These are phyloP conservation scores for Microtus oregoni DNA, from an alignment of 2,113 vertebrate species.

Conservation along the genomic window DNA sequence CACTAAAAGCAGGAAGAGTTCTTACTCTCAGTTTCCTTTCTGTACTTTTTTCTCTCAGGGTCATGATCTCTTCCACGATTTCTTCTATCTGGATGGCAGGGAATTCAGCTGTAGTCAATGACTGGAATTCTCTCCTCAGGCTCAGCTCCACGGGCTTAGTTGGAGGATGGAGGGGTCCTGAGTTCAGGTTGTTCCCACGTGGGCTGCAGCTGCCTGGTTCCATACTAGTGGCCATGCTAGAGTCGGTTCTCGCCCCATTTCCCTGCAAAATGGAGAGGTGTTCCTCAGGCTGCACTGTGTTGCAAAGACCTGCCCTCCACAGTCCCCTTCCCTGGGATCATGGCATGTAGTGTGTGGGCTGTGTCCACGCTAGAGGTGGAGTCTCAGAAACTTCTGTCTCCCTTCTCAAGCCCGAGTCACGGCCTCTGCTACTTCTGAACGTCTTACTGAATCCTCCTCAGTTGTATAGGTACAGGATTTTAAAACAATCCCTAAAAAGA, in stretches of 20 bases:
- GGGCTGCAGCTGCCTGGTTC: background rate
- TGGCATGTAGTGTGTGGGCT: background rate
- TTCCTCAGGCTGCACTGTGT: background rate
- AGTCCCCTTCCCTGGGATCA: background rate
- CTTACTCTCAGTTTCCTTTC: background rate
- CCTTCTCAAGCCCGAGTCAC: background rate
- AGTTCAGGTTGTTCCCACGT: background rate
- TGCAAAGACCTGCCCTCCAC: background rate
- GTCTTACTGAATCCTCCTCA: background rate
- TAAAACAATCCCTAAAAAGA: background rate
- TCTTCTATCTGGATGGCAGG: background rate
- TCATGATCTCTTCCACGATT: background rate
- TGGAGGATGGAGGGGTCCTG: background rate
- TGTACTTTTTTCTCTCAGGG: background rate
- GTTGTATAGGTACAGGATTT: background rate
- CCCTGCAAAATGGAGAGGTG: background rate
- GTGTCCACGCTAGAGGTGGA: background rate
- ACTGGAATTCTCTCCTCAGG: background rate
- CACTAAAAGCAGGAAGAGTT: background rate
- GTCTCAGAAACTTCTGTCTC: background rate
- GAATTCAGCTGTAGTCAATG: background rate
- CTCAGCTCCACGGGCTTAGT: background rate
- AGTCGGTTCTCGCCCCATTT: background rate
- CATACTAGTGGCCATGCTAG: background rate
- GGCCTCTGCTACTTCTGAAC: background rate